Evolutionary conservation across 2,888 invertebrate genomes (phyloP).

Genomic region (Eurytoma adleriae): DNA sequence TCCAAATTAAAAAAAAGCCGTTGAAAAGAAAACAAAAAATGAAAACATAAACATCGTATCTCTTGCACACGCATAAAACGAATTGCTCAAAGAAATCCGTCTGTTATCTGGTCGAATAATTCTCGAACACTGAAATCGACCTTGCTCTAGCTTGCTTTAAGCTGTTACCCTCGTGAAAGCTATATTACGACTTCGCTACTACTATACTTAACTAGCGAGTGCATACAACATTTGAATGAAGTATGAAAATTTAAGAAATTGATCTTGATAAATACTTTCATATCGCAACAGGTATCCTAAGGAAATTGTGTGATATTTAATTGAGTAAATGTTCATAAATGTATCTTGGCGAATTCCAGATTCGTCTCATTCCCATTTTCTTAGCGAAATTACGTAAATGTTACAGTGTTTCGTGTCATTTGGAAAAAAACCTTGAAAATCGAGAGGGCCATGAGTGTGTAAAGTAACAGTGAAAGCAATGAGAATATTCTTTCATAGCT

Average conservation of each 20-base stretch:
- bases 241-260: no score
- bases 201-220: neutral
- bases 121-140: slow-evolving; percentile 33
- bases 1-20: neutral
- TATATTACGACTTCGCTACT: slow-evolving; percentile 5
- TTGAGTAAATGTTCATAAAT: neutral
- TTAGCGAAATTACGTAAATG: slow-evolving; percentile 38
- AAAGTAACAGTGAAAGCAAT: slow-evolving; percentile 37
- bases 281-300: no score
- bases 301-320: neutral
- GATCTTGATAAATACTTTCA: no score
- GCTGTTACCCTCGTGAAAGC: slow-evolving; percentile 31
- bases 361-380: neutral
- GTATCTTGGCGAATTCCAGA: slow-evolving; percentile 18
- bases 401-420: neutral
- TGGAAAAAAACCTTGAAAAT: slow-evolving; percentile 50
- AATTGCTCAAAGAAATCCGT: slow-evolving; percentile 7
- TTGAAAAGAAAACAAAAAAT: neutral
- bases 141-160: slow-evolving; percentile 46
- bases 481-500: slow-evolving; percentile 25
- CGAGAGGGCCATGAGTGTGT: slow-evolving; percentile 29
- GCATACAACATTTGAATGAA: no score
- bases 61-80: neutral
- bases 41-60: neutral
- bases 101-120: slow-evolving; percentile 6